Base-by-base conservation (phyloP, 2,113 vertebrate genomes). In the Alouatta palliata region DNA sequence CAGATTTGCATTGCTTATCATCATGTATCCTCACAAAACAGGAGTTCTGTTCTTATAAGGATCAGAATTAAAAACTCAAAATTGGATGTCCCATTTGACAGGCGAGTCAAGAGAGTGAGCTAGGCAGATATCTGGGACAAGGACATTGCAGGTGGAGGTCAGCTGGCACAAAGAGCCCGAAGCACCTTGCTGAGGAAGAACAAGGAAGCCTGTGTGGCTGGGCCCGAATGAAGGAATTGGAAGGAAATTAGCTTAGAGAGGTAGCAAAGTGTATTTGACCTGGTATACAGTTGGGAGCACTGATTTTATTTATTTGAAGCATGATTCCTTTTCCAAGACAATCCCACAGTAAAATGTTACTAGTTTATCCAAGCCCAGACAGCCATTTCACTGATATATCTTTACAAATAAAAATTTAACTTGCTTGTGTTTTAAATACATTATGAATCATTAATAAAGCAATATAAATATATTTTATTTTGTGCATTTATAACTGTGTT, bases 371-470 rank as follows among this genome's bases (percentile, higher is more conserved):
- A 13, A 92, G 37, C 25, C 32, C 9, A 49, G 87, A 27, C 3
- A 58, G 11, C 17, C 43, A 0, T 25, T 27, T 30, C 6, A 3
- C 61, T 21, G 16, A 21, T 27, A n/a, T 0, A 16, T 21, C 32
- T 30, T 87, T 76, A 6, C 54, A 52, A 73, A 58, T 1, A 52
- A n/a, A 75, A 75, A 2, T 14, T 8, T 40, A 70, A 61, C 54
- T 54, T 68, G 17, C 13, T 13, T 73, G 3, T 37, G 8, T n/a
- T 87, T 90, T 79, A 73, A 84, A 37, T 25, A 13, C 64, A 12
- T 56, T 61, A 2, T 45, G 61, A 77, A n/a, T 92, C 81, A 52
- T 68, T 76, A 84, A 54, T 87, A 86, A 58, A 85, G 20, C 12
- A 4, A 52, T 6, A n/a, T 16, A 23, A 40, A 45, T 47, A 5